Conservation (phyloP, 1,140 invertebrate genomes). For the Megathymus violae region DNA sequence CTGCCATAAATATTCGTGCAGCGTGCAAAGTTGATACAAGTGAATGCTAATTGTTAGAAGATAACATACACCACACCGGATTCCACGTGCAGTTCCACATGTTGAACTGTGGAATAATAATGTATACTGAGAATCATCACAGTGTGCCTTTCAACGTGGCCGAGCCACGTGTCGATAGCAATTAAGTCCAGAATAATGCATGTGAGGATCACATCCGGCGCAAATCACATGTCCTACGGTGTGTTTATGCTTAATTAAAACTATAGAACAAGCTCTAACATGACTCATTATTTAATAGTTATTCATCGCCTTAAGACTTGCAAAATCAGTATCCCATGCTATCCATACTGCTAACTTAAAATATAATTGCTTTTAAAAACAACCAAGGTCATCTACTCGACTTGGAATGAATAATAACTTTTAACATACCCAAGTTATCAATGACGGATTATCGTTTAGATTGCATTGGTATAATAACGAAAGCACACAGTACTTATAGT, state of each 20-base stretch:
- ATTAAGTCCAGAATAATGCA: conserved; percentile 60
- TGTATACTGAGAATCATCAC: conserved; percentile 5
- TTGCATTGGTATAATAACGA: conserved; percentile 42
- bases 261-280: too few species aligned
- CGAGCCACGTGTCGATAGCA: conserved; percentile 56
- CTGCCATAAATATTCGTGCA: neutral
- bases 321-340: neutral
- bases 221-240: conserved; percentile 47
- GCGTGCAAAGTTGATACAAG: neutral
- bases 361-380: conserved; percentile 8
- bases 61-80: conserved; percentile 13
- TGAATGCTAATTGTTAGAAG: conserved; percentile 25
- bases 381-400: conserved; percentile 8
- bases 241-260: too few species aligned
- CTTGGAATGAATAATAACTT: conserved; percentile 19
- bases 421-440: neutral
- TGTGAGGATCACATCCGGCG: conserved; percentile 49
- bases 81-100: conserved; percentile 41
- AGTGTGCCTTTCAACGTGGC: conserved; percentile 50
- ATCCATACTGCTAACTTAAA: neutral
- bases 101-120: conserved; percentile 29
- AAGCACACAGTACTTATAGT: conserved; percentile 49
- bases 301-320: neutral
- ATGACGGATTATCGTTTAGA: conserved; percentile 1
- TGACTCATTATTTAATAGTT: too few species aligned